Evolutionary conservation across 2,888 invertebrate species (phyloP).

Genomic region (Boloria euphrosyne): DNA sequence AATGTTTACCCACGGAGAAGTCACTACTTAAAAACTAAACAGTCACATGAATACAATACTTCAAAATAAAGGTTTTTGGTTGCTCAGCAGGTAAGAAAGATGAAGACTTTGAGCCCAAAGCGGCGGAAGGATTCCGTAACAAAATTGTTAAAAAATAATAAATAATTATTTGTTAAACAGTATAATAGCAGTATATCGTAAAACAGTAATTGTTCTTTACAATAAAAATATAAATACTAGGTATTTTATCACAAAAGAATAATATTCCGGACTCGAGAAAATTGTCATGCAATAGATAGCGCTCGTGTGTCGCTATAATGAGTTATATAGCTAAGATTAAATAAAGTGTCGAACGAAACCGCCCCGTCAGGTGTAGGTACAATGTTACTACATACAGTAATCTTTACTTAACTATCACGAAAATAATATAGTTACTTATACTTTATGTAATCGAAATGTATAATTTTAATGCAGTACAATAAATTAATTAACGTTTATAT

Average conservation of each 20-base stretch:
- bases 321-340: conserved; percentile 48
- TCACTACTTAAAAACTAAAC: conserved; percentile 60
- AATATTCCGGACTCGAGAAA: conserved; percentile 42
- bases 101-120: conserved; percentile 62
- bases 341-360: conserved; percentile 66
- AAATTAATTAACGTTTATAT: conserved; percentile 54
- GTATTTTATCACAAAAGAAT: conserved; percentile 54
- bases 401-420: conserved; percentile 76
- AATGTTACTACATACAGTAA: conserved; percentile 71
- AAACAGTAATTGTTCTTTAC: conserved; percentile 49
- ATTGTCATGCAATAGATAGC: conserved; percentile 63
- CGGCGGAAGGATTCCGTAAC: conserved; percentile 52
- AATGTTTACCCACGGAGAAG: conserved; percentile 53
- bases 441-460: conserved; percentile 70
- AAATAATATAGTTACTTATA: conserved; percentile 73
- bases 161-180: conserved; percentile 55
- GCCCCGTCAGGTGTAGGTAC: conserved; percentile 61
- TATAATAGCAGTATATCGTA: conserved; percentile 44
- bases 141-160: conserved; percentile 51
- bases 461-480: conserved; percentile 58
- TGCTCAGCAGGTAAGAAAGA: conserved; percentile 52
- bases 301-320: conserved; percentile 59
- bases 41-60: conserved; percentile 60
- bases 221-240: conserved; percentile 48
- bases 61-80: conserved; percentile 58